Percentiles rank a stretch among this genome's conserved stretches.
Evolutionary conservation across 2,888 invertebrate species (phyloP).

Genomic region (Andrena camellia): DNA sequence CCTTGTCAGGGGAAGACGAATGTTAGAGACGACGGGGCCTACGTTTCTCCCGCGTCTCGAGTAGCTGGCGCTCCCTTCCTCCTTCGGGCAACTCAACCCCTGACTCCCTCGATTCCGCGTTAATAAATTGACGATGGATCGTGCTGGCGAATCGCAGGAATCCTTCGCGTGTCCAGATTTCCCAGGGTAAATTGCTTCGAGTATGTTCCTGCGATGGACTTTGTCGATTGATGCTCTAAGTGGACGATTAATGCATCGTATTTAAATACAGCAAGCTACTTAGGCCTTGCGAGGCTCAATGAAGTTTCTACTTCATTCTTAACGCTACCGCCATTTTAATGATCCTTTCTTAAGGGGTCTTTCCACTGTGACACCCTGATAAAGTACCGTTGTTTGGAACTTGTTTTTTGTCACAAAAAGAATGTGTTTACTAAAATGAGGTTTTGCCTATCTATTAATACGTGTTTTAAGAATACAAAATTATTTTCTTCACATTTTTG

Average conservation of each 20-base stretch:
- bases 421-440: too few species aligned
- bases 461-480: too few species aligned
- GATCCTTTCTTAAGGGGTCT: too few species aligned
- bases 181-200: neutral
- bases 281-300: neutral
- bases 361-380: too few species aligned
- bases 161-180: slow-evolving; percentile 22
- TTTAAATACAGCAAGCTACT: neutral
- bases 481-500: too few species aligned
- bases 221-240: neutral
- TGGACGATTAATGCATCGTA: slow-evolving; percentile 14
- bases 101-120: slow-evolving; percentile 33
- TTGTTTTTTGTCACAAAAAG: too few species aligned
- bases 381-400: too few species aligned
- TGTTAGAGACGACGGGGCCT: slow-evolving; percentile 61
- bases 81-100: slow-evolving; percentile 17
- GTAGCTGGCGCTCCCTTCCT: slow-evolving; percentile 21
- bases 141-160: slow-evolving; percentile 24
- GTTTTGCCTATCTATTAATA: too few species aligned
- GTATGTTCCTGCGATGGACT: neutral
- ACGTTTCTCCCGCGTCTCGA: slow-evolving; percentile 47
- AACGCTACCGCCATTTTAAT: too few species aligned
- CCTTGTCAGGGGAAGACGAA: slow-evolving; percentile 73
- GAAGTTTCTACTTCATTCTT: too few species aligned
- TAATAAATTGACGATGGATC: slow-evolving; percentile 60